These are phyloP conservation scores for Numenius arquata DNA, from an alignment of 2,113 vertebrate genomes.

Conservation along the genomic window DNA sequence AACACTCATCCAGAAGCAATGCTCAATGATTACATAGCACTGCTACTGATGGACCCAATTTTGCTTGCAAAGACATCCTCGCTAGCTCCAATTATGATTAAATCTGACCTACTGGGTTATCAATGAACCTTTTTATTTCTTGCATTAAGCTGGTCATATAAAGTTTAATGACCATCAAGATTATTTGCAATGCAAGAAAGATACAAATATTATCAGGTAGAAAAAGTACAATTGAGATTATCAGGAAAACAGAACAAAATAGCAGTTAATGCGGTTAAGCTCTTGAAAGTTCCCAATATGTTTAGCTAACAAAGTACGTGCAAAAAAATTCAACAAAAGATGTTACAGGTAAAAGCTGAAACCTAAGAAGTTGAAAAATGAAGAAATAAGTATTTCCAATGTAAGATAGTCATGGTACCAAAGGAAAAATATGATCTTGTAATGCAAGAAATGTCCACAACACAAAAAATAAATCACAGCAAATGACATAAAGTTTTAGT, in stretches of 20 bases:
- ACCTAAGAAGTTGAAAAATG: neutral
- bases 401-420: neutral
- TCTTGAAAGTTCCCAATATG: neutral
- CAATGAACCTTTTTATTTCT: constrained; percentile 8
- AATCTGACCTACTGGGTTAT: neutral
- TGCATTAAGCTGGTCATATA: neutral
- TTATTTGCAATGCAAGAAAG: neutral
- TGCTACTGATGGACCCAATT: neutral
- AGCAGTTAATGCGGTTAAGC: neutral
- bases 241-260: neutral
- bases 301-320: neutral
- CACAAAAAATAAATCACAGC: neutral
- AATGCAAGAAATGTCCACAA: neutral
- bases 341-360: neutral
- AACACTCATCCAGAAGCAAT: neutral
- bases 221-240: neutral
- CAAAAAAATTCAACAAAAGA: neutral
- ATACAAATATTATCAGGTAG: neutral
- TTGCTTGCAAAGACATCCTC: neutral
- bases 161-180: neutral
- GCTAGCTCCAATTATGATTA: neutral
- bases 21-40: neutral
- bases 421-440: neutral
- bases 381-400: neutral
- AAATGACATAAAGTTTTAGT: neutral